Conservation (phyloP, 2,888 invertebrate species). For the Micoletzkya japonica region DNA sequence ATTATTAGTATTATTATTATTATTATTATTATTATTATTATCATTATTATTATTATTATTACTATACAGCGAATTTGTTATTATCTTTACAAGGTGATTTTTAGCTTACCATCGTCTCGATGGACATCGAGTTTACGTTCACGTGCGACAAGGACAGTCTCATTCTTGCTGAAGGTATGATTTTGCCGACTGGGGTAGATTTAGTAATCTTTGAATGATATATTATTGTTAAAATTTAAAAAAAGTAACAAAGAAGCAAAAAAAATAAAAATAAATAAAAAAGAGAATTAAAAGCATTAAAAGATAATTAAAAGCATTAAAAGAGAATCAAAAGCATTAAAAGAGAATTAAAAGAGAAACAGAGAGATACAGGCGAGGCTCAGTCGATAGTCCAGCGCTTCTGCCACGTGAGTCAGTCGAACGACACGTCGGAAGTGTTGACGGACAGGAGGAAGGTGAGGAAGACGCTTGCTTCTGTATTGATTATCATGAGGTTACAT, state of each 20-base stretch:
- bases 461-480: not conserved
- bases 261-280: no score
- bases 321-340: no score
- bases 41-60: no score
- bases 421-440: slow-evolving; percentile 35
- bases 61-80: no score
- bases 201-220: not conserved
- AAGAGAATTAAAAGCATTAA: no score
- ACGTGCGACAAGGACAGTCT: slow-evolving; percentile 42
- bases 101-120: no score
- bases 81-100: no score
- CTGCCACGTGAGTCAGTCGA: slow-evolving; percentile 17
- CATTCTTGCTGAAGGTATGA: slow-evolving; percentile 37
- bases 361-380: slow-evolving; percentile 7
- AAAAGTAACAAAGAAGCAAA: no score
- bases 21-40: no score
- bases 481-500: not conserved
- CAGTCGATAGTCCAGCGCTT: slow-evolving; percentile 36
- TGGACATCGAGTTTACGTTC: slow-evolving; percentile 50
- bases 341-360: not conserved
- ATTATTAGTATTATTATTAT: no score
- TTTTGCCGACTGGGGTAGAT: not conserved
- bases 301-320: no score
- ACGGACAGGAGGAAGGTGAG: not conserved
- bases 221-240: no score